Evolutionary conservation across 2,797 vertebrate genomes (phyloP), one percentile per base, ranked within the genome.

Genomic region (Peromyscus attwateri): DNA sequence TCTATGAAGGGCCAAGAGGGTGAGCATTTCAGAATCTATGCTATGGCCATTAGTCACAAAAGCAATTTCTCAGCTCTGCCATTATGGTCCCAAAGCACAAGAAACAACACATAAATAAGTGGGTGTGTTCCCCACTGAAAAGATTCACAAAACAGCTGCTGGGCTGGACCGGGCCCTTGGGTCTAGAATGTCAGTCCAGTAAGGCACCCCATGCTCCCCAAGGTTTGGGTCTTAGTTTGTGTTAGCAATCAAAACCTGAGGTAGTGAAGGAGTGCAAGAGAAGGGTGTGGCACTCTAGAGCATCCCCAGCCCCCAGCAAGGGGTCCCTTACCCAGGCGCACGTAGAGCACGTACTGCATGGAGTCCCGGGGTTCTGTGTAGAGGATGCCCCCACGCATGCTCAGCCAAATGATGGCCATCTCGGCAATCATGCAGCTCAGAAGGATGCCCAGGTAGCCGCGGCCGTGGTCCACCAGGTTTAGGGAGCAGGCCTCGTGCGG

Each of bases 361-460:
- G 99, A 99, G 97, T 99, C 99, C 70, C 99, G 99, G 23, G 99
- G 99, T 98, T 99, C 99, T 0, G 99, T 99, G 99, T 99, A 99
- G 93, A 99, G 99, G 98, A 99, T 99, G 98, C 99, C 99, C 96
- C 99, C 99, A 60, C 99, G 99, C 99, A 99, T 99, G 98, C 99
- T 99, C 98, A 99, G 98, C 99, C 99, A 99, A 99, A 99, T 99
- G 99, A 99, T 99, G 98, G 99, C 99, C 94, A 99, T 99, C 99
- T 99, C 99, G 76, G 99, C 99, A 91, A 99, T 99, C 98, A 99
- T 99, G 98, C 99, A 99, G 98, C 99, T 99, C 98, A 99, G 99
- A 98, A 99, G 98, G 97, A 99, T 99, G 75, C 99, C 99, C 98
- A 99, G 98, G 98, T 99, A 99, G 87, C 99, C 99, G 52, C 99